Conservation (phyloP, 2,113 vertebrate genomes). For the Sebastes fasciatus region DNA sequence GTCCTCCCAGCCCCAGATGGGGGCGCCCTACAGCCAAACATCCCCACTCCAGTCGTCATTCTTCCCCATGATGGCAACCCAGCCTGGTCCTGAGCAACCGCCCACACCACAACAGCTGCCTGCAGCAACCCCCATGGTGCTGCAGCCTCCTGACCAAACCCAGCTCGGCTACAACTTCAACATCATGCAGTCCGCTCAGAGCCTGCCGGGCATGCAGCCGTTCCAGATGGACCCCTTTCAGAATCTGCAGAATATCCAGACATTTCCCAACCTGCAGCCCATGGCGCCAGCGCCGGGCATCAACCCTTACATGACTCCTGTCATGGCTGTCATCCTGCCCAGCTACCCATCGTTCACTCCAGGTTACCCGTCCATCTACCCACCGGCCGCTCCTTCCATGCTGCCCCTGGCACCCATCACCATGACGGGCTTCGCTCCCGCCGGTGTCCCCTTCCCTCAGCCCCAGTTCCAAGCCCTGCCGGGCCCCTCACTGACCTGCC, state of each 20-base stretch:
- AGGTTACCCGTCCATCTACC: conserved; percentile 74
- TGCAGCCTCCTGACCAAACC: conserved; percentile 68
- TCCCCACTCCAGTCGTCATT: conserved; percentile 72
- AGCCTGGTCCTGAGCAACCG: conserved; percentile 43
- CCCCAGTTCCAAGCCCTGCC: conserved; percentile 56
- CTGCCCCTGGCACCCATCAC: conserved; percentile 60
- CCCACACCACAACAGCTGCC: conserved; percentile 48
- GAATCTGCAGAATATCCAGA: conserved; percentile 65
- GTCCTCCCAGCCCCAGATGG: conserved; percentile 70
- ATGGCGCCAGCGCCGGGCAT: conserved; percentile 66
- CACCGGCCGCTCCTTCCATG: conserved; percentile 41
- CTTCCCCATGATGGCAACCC: conserved; percentile 59
- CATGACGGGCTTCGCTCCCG: conserved; percentile 52
- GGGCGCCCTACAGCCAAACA: conserved; percentile 61
- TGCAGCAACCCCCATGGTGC: conserved; percentile 37
- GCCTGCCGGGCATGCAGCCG: conserved; percentile 54
- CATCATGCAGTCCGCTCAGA: conserved; percentile 64
- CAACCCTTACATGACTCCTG: conserved; percentile 72
- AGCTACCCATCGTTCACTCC: conserved; percentile 74
- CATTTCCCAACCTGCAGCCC: conserved; percentile 61
- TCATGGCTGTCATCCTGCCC: conserved; percentile 87
- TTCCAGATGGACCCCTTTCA: conserved; percentile 69
- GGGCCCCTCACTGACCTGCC: conserved; percentile 1
- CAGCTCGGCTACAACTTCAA: conserved; percentile 67
- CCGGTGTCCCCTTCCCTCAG: conserved; percentile 58